phyloP scores from a whole-genome alignment of 2,888 invertebrate species.

The Geophilus truncorum region DNA sequence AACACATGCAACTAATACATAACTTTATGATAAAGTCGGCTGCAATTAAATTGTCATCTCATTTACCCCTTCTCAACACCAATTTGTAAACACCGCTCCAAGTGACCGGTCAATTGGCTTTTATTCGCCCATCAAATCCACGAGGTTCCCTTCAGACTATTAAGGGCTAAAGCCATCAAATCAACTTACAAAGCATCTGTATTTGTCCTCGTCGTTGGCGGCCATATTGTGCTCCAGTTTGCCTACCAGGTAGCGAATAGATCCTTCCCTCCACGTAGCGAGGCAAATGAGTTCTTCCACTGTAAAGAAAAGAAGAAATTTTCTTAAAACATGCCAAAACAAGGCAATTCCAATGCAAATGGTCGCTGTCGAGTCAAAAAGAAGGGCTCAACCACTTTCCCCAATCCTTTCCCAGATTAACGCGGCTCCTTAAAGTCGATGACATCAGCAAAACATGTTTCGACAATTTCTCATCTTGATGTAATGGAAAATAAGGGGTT shows the following conservation, averaged over 20 bases:
- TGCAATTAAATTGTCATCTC: not conserved
- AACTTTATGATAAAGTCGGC: not conserved
- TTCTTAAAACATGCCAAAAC: not conserved
- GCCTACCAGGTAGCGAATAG: slow-evolving; percentile 36
- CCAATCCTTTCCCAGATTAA: slow-evolving; percentile 1
- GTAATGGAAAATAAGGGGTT: not conserved
- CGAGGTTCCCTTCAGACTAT: not conserved
- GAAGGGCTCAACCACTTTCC: not conserved
- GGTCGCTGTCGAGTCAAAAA: not conserved
- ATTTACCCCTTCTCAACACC: no score
- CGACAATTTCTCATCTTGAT: not conserved
- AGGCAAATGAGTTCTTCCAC: slow-evolving; percentile 60
- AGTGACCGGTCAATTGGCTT: not conserved
- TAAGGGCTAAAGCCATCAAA: not conserved
- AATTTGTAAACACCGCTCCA: not conserved
- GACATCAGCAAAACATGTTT: not conserved
- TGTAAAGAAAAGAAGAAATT: slow-evolving; percentile 50
- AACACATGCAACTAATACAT: not conserved
- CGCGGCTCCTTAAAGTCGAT: not conserved
- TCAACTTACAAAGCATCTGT: slow-evolving; percentile 63
- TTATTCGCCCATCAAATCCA: not conserved
- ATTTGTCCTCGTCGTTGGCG: slow-evolving; percentile 35
- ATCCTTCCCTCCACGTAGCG: slow-evolving; percentile 37
- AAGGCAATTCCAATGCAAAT: slow-evolving; percentile 8
- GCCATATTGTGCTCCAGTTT: slow-evolving; percentile 34